phyloP scores from a whole-genome alignment of 2,888 invertebrate genomes.

The Mimumesa dahlbomi region DNA sequence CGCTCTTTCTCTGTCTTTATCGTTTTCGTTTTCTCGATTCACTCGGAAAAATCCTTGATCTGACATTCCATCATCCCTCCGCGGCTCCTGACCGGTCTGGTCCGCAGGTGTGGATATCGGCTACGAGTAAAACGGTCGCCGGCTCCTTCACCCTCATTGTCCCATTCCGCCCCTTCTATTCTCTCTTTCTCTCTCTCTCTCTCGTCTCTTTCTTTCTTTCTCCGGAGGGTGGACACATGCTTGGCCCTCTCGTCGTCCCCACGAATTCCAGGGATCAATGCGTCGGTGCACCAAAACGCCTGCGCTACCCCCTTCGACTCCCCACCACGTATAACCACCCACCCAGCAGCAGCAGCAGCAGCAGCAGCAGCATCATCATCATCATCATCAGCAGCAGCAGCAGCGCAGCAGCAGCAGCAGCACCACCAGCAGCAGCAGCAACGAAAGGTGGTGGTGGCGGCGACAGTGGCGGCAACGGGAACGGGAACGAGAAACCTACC shows the following conservation, averaged over 20 bases:
- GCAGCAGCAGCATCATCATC: slow-evolving; percentile 33
- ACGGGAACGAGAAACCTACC: slow-evolving; percentile 24
- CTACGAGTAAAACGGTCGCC: slow-evolving; percentile 51
- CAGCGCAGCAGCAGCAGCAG: slow-evolving; percentile 21
- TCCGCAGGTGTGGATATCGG: slow-evolving; percentile 63
- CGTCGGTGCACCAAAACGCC: slow-evolving; percentile 82
- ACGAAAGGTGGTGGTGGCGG: slow-evolving; percentile 9
- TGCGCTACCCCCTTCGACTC: slow-evolving; percentile 79
- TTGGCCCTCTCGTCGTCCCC: slow-evolving; percentile 64
- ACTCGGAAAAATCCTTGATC: slow-evolving; percentile 41
- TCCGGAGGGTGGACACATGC: slow-evolving; percentile 64
- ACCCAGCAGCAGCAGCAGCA: slow-evolving; percentile 54
- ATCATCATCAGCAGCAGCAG: slow-evolving; percentile 34
- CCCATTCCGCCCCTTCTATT: slow-evolving; percentile 21
- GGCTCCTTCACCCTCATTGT: slow-evolving; percentile 56
- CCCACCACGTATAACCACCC: slow-evolving; percentile 59
- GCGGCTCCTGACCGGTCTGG: slow-evolving; percentile 49
- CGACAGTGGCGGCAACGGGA: not conserved
- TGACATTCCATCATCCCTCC: slow-evolving; percentile 44
- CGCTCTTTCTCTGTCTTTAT: too few species aligned
- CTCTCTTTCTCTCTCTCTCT: slow-evolving; percentile 47
- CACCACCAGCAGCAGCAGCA: slow-evolving; percentile 5
- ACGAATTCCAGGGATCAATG: slow-evolving; percentile 80
- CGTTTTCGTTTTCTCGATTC: not conserved
- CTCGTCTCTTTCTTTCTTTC: slow-evolving; percentile 39